Evolutionary conservation across 2,888 invertebrate species (phyloP), one percentile per base, ranked within the genome.

Genomic region (Ormyrus labotus): DNA sequence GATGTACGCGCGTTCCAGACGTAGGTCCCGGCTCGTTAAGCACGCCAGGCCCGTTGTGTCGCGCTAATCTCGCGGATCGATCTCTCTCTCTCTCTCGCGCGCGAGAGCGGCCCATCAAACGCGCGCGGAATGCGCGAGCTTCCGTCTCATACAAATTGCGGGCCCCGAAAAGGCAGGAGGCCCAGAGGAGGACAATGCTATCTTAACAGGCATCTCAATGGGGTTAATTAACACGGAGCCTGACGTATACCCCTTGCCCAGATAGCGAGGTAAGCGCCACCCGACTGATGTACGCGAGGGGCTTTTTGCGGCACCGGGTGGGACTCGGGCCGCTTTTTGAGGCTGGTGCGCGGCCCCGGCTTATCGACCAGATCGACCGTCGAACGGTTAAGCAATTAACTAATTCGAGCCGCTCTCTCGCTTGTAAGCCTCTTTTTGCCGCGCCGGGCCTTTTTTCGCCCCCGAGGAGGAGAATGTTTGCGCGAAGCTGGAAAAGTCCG

Each of bases 191-290:
- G 65, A 80, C 75, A 80, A 80, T 75, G 70, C 57, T 75, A 80
- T 80, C 80, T 73, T 73, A 69, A 73, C 73, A 45, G 58, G 6
- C 2, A 79, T 89, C 88, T 89, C 85, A 85, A 86, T 84, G 84
- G 87, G 87, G 87, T 88, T 88, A 89, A 89, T 89, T 89, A 89
- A 88, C 87, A 87, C 88, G 85, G 83, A 83, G 81, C 83, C 82
- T 83, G 84, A 84, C 84, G 83, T 80, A 82, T 13, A n/a, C 82
- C 83, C 34, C 79, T 80, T 83, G 85, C 83, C 82, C 84, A 83
- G 85, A 83, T 78, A 83, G 80, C 67, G 60, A n/a, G n/a, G 67
- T 45, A 45, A 11, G 34, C 50, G 63, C 63, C 51, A 45, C 10
- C 71, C 45, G 48, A 57, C 71, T 61, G 71, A 71, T 61, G 34